Conservation (phyloP, 1,140 invertebrate genomes). For the Drosophila persimilis region DNA sequence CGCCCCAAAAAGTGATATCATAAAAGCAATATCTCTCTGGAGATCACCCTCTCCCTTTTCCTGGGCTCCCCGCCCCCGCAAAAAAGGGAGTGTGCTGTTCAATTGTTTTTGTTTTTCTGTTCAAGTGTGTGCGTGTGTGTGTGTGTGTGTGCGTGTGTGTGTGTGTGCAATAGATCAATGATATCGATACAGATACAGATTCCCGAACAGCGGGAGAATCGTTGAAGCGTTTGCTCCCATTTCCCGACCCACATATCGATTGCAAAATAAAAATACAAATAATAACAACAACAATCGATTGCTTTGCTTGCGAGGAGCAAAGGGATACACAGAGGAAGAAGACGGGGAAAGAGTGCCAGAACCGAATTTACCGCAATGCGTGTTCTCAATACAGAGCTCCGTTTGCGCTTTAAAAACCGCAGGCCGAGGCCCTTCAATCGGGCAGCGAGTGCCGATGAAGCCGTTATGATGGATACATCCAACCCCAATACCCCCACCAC, state of each 20-base stretch:
- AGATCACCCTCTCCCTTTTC: too few species aligned
- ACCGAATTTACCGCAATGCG: conserved; percentile 48
- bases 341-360: not conserved
- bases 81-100: too few species aligned
- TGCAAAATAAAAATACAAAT: conserved; percentile 1
- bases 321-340: not conserved
- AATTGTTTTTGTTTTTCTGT: not conserved
- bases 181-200: conserved; percentile 12
- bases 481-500: too few species aligned
- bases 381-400: conserved; percentile 71
- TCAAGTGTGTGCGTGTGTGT: conserved; percentile 1
- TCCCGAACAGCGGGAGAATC: conserved; percentile 33
- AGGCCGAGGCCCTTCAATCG: conserved; percentile 77
- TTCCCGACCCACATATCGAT: conserved; percentile 26
- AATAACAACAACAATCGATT: conserved; percentile 2
- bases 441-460: conserved; percentile 77
- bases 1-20: conserved; percentile 50
- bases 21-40: conserved; percentile 10
- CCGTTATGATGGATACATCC: conserved; percentile 20
- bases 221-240: conserved; percentile 68
- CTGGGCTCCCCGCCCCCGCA: too few species aligned
- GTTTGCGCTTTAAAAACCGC: conserved; percentile 78
- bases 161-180: conserved; percentile 27
- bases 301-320: not conserved
- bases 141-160: conserved; percentile 1